These are phyloP conservation scores for human DNA, from an alignment of 2,113 vertebrate species.

Conservation along the genomic window GRCh38 chrX:24182501-24183000, in stretches of 20 bases:
- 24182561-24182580: not conserved
- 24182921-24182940: not conserved
- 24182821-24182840: not conserved
- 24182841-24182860: not conserved
- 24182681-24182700: not conserved
- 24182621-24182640: slow-evolving; percentile 24
- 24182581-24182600: not conserved
- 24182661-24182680: slow-evolving; percentile 20
- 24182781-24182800: not conserved
- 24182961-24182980: not conserved
- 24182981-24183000: not conserved
- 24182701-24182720: not conserved
- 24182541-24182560: slow-evolving; percentile 19
- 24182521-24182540: not conserved
- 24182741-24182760: not conserved
- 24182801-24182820: not conserved
- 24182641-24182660: not conserved
- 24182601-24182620: not conserved
- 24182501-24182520: not conserved
- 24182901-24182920: not conserved
- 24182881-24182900: not conserved
- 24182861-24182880: not conserved
- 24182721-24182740: not conserved
- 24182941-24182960: not conserved
- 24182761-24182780: not conserved